Percentiles rank a stretch among this genome's conserved stretches.
Evolutionary conservation across 1,140 invertebrate genomes (phyloP).

Genomic region (Drosophila gunungcola): DNA sequence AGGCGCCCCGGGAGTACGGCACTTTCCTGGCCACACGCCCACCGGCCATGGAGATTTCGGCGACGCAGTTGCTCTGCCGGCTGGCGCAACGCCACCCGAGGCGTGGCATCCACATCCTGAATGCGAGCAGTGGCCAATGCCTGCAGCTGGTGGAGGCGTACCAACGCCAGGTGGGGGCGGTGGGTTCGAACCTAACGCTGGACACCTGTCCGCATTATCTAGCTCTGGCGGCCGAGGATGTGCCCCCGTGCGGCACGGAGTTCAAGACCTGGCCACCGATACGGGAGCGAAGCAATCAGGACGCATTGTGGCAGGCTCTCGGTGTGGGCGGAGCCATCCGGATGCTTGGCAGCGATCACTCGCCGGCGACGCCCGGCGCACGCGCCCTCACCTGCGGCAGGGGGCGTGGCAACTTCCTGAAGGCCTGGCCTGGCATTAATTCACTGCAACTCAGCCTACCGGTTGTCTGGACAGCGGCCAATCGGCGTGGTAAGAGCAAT

Average conservation of each 20-base stretch:
- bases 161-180: slow-evolving; percentile 84
- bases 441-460: slow-evolving; percentile 90
- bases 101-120: slow-evolving; percentile 90
- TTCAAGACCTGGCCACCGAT: slow-evolving; percentile 91
- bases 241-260: slow-evolving; percentile 87
- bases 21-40: slow-evolving; percentile 89
- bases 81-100: slow-evolving; percentile 86
- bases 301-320: slow-evolving; percentile 87
- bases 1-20: slow-evolving; percentile 86
- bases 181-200: slow-evolving; percentile 86
- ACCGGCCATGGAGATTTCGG: slow-evolving; percentile 88
- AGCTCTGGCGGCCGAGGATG: slow-evolving; percentile 87
- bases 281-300: slow-evolving; percentile 87
- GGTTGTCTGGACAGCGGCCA: slow-evolving; percentile 88
- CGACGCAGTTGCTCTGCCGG: slow-evolving; percentile 87
- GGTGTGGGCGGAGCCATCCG: slow-evolving; percentile 84
- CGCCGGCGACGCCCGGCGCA: slow-evolving; percentile 89
- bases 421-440: slow-evolving; percentile 91
- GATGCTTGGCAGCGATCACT: slow-evolving; percentile 90
- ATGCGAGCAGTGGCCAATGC: slow-evolving; percentile 88
- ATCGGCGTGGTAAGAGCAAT: slow-evolving; percentile 59
- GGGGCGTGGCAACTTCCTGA: slow-evolving; percentile 87
- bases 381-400: slow-evolving; percentile 85
- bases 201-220: slow-evolving; percentile 92
- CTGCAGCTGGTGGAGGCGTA: slow-evolving; percentile 84